A percentile compares a stretch with the other conserved stretches of the same genome.
Conservation (phyloP, 1,140 invertebrate species). For the Penaeus indicus region DNA sequence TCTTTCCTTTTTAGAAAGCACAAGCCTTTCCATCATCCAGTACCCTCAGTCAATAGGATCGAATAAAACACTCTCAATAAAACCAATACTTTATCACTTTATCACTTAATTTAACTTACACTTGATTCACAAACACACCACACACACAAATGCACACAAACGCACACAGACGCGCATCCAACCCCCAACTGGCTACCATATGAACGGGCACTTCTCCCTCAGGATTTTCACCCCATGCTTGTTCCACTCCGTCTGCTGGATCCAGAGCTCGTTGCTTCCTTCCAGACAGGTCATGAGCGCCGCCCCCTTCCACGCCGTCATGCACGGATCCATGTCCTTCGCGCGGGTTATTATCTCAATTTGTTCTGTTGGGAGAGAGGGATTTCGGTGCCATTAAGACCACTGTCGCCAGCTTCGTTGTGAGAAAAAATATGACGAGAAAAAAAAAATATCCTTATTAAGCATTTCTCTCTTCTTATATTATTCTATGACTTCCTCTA, state of each 20-base stretch:
- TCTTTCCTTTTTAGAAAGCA: too few species aligned
- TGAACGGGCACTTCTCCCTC: conserved; percentile 80
- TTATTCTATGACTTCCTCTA: too few species aligned
- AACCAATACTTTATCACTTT: too few species aligned
- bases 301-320: conserved; percentile 94
- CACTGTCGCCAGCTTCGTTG: too few species aligned
- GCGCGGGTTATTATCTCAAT: conserved; percentile 85
- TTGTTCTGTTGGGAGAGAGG: conserved; percentile 75
- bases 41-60: too few species aligned
- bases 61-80: too few species aligned
- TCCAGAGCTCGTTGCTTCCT: conserved; percentile 94
- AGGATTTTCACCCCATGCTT: conserved; percentile 87
- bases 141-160: background rate
- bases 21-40: too few species aligned
- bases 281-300: conserved; percentile 92
- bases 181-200: conserved; percentile 71
- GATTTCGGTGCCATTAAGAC: background rate
- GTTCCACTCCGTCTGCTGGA: conserved; percentile 87
- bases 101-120: too few species aligned
- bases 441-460: too few species aligned
- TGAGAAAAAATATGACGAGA: too few species aligned
- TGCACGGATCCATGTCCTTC: conserved; percentile 91
- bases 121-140: too few species aligned
- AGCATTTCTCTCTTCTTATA: too few species aligned
- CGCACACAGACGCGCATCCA: background rate